Evolutionary conservation across 2,113 vertebrate species (phyloP).

Genomic region (Cricetomys ansorgei): DNA sequence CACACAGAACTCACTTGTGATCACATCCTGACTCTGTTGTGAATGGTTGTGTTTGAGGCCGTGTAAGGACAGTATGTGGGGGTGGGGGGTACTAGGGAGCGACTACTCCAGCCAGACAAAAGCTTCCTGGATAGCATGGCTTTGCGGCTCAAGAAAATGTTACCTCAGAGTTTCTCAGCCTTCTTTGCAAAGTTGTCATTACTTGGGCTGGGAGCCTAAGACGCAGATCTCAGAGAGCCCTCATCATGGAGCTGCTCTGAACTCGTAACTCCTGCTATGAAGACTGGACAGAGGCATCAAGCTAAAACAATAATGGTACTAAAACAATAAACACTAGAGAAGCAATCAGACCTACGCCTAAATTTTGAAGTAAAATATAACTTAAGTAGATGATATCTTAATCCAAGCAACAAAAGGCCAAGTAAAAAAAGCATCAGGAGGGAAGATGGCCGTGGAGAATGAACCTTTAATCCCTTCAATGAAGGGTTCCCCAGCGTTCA

Average conservation of each 20-base stretch:
- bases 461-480: neutral
- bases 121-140: neutral
- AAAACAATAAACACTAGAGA: neutral
- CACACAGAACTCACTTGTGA: neutral
- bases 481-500: neutral
- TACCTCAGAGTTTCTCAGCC: neutral
- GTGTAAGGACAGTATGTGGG: neutral
- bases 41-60: neutral
- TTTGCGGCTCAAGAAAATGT: neutral
- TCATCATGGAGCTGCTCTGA: too few relatives aligned
- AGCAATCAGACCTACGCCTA: neutral
- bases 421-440: neutral
- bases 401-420: neutral
- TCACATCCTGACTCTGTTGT: neutral
- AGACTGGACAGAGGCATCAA: neutral
- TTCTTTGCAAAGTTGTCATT: neutral
- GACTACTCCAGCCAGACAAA: neutral
- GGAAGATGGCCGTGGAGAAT: neutral
- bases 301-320: neutral
- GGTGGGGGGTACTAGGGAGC: neutral
- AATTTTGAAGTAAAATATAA: neutral
- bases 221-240: neutral
- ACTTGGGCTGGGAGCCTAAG: neutral
- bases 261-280: neutral
- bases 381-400: neutral